Conservation (phyloP, 2,797 vertebrate genomes). For the Falco rusticolus region DNA sequence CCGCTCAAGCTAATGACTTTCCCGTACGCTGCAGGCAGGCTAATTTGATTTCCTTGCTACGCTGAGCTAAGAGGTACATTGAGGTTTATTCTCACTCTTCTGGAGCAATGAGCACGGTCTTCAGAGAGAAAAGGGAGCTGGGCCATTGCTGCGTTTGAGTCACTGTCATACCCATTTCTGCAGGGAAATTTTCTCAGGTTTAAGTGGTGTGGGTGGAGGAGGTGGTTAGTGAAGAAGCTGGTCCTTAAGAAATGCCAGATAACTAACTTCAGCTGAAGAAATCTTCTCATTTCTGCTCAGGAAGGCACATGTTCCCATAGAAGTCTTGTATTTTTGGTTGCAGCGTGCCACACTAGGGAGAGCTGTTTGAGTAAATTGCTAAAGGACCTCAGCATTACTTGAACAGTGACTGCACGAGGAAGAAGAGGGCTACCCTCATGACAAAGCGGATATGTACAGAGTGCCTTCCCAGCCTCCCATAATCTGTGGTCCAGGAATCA, state of each 20-base stretch:
- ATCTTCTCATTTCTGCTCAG: neutral
- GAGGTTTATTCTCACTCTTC: conserved; percentile 9
- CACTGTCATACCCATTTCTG: neutral
- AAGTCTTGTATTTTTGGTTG: neutral
- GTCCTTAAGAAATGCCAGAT: neutral
- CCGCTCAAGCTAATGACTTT: neutral
- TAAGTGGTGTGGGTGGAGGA: neutral
- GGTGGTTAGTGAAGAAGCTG: neutral
- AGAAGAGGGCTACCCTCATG: neutral
- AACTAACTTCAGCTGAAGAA: conserved; percentile 3
- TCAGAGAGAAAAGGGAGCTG: neutral
- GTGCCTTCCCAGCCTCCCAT: neutral
- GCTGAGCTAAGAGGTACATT: neutral
- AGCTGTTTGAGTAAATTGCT: neutral
- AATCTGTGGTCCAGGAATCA: neutral
- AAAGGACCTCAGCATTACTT: neutral
- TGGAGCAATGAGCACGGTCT: neutral
- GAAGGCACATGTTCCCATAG: neutral
- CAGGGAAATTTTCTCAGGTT: neutral
- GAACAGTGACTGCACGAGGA: neutral
- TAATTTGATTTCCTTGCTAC: neutral
- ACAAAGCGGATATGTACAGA: neutral
- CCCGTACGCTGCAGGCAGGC: neutral
- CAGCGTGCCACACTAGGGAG: neutral
- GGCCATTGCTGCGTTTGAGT: neutral